A percentile compares a stretch with the other conserved stretches of the same genome.
Evolutionary conservation across 1,140 invertebrate genomes (phyloP).

Genomic region (Lamellibrachia luymesi): DNA sequence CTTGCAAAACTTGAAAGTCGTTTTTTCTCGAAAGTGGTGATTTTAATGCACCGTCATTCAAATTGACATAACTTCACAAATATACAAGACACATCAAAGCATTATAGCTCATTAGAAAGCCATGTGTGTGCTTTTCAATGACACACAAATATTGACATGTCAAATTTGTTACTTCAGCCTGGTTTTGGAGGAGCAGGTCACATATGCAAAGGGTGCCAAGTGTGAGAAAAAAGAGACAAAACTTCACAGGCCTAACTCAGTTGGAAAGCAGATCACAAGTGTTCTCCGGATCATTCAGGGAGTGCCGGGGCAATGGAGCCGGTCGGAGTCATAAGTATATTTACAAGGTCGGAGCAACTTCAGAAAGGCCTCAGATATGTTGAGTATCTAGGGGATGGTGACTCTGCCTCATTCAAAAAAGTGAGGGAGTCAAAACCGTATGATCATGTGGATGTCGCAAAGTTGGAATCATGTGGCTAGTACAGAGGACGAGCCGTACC

Average conservation of each 20-base stretch:
- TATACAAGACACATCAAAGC: too few relatives aligned
- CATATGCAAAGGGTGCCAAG: conserved; percentile 10
- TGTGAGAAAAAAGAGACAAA: conserved; percentile 13
- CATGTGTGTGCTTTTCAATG: too few relatives aligned
- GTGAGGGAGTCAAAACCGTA: conserved; percentile 10
- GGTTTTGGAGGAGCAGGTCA: too few relatives aligned
- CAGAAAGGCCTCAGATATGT: conserved; percentile 7
- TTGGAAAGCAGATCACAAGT: conserved; percentile 13
- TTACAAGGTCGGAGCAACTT: background rate
- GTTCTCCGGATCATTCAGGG: conserved; percentile 11
- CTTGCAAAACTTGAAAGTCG: too few relatives aligned
- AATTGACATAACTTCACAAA: too few relatives aligned
- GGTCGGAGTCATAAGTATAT: background rate
- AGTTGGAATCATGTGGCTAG: conserved; percentile 16
- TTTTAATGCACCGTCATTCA: too few relatives aligned
- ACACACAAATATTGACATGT: too few relatives aligned
- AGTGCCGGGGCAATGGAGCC: conserved; percentile 15
- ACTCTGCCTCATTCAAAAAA: conserved; percentile 2
- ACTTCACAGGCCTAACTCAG: background rate
- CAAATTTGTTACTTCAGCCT: too few relatives aligned
- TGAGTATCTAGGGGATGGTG: conserved; percentile 19
- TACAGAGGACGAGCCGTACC: conserved; percentile 9
- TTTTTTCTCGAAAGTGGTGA: too few relatives aligned
- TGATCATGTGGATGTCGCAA: conserved; percentile 12
- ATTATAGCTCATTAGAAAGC: too few relatives aligned